phyloP scores from a whole-genome alignment of 2,113 vertebrate species.

The Sylvia atricapilla region DNA sequence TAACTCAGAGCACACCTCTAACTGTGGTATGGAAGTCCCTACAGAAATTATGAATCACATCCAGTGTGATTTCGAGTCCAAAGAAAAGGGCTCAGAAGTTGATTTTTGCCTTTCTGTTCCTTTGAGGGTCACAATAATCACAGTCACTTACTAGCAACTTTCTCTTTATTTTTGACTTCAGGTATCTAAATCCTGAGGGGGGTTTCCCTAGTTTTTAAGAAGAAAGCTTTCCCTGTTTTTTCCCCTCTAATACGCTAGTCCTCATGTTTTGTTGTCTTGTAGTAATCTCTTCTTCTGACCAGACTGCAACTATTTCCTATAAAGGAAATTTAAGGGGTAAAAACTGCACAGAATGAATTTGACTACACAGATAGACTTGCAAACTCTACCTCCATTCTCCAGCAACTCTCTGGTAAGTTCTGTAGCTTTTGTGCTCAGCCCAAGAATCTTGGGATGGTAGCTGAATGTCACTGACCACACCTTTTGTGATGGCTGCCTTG shows the following conservation, averaged over 20 bases:
- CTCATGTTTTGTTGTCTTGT: neutral
- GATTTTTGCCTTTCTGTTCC: neutral
- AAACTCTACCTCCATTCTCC: neutral
- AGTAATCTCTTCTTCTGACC: neutral
- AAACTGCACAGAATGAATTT: neutral
- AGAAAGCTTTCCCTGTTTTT: neutral
- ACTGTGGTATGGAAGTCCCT: neutral
- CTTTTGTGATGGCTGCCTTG: neutral
- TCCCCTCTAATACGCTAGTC: neutral
- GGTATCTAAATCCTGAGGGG: neutral
- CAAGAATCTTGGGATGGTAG: neutral
- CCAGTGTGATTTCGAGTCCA: neutral
- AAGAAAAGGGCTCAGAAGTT: neutral
- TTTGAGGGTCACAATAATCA: neutral
- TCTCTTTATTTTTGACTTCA: neutral
- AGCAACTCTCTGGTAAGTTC: neutral
- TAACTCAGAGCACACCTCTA: neutral
- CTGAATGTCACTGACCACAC: neutral
- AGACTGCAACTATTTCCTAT: neutral
- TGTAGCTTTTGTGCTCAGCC: neutral
- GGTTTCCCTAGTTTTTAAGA: neutral
- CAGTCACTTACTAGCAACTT: neutral
- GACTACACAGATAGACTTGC: neutral
- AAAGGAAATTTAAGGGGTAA: neutral
- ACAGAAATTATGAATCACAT: neutral